Percentiles rank a stretch among this genome's conserved stretches.
Evolutionary conservation across 2,113 vertebrate genomes (phyloP).

Genomic region (Cygnus atratus): DNA sequence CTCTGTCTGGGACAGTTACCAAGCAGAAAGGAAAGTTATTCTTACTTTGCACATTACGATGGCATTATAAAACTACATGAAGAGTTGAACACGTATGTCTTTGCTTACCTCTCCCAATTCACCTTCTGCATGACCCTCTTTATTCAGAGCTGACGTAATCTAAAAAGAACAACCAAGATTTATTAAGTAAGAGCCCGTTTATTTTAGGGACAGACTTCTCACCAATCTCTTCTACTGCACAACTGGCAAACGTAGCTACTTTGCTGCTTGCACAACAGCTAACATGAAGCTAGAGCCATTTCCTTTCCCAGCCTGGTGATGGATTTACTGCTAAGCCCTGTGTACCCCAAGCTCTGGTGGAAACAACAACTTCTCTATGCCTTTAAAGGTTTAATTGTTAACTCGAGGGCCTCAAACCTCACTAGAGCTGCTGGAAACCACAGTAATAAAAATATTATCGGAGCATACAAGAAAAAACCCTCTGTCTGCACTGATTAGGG

Average conservation of each 20-base stretch:
- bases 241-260: neutral
- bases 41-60: neutral
- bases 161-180: slow-evolving; percentile 63
- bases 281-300: neutral
- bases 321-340: neutral
- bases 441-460: neutral
- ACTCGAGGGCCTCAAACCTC: neutral
- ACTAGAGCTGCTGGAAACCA: neutral
- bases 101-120: slow-evolving; percentile 77
- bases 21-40: neutral
- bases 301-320: neutral
- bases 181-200: neutral
- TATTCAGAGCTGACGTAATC: slow-evolving; percentile 84
- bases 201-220: neutral
- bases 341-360: neutral
- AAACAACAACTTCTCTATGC: neutral
- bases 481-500: neutral
- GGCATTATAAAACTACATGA: neutral
- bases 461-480: neutral
- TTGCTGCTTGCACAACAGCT: neutral
- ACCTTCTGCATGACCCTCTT: slow-evolving; percentile 52
- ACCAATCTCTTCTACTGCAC: neutral
- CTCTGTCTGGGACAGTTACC: neutral
- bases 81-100: neutral
- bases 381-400: neutral